Conservation (phyloP, 2,113 vertebrate genomes). For the Phyllopteryx taeniolatus region DNA sequence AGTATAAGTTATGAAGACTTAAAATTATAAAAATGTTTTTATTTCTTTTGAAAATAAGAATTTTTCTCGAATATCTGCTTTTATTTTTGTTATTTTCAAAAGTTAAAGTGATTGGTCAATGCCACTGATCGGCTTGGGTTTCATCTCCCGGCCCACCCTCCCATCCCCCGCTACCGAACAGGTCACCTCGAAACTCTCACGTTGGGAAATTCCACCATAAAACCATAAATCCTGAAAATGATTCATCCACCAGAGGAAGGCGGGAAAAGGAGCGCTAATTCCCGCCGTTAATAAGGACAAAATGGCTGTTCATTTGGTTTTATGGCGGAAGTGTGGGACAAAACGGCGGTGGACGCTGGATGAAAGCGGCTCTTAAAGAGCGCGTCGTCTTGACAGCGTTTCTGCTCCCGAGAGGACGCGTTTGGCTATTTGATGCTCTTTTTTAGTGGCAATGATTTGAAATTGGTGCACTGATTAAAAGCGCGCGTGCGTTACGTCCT, state of each 20-base stretch:
- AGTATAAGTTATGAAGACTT: too few species aligned
- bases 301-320: conserved; percentile 3
- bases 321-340: neutral
- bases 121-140: too few species aligned
- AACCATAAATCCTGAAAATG: neutral
- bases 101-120: too few species aligned
- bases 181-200: neutral
- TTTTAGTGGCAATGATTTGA: neutral
- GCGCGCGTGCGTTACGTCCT: neutral
- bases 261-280: neutral
- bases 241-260: neutral
- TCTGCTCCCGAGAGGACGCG: neutral
- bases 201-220: neutral
- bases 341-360: neutral
- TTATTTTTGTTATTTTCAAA: too few species aligned
- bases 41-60: too few species aligned
- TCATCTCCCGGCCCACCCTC: too few species aligned
- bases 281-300: neutral
- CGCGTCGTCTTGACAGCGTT: neutral
- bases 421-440: neutral
- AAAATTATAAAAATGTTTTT: too few species aligned
- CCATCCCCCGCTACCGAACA: neutral
- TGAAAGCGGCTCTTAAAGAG: neutral
- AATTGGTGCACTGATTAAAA: neutral
- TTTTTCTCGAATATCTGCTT: too few species aligned